Evolutionary conservation across 1,140 invertebrate species (phyloP), one percentile per base, ranked within the genome.

Genomic region (Drosophila sp.): DNA sequence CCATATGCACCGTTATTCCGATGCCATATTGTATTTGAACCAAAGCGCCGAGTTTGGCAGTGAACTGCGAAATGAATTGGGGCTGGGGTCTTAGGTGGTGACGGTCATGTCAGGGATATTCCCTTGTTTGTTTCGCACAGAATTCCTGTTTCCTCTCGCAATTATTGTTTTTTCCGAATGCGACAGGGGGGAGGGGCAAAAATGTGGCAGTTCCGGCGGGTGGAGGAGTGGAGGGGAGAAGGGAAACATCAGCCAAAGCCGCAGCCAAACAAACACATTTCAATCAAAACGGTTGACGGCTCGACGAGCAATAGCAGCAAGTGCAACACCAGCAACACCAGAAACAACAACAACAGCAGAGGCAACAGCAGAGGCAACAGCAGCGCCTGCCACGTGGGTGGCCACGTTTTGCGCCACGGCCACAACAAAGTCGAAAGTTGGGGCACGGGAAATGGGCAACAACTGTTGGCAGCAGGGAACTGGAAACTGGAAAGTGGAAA

Each of bases 181-280:
- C 14, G 27, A 7, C 14, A 7, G 13, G 27, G 27, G 27, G 27
- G 16, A 16, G 29, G 7, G 43, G n/a, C n/a, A n/a, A n/a, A n/a
- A n/a, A n/a, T n/a, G n/a, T n/a, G n/a, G n/a, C n/a, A n/a, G n/a
- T n/a, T n/a, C n/a, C 43, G 0, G 32, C 16, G 16, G 50, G 8
- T 1, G 4, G 14, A 7, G 14, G 13, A 7, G 7, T 13, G 25
- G 14, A n/a, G 38, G 7, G 43, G 11, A n/a, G 8, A 27, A 27
- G 32, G 13, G 36, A 11, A 29, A 46, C 56, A 65, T 21, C 38
- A 59, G 61, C 53, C 63, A 67, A 78, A 81, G 72, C 75, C 75
- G 67, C 78, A 82, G 83, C 76, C 78, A 82, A 87, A 89, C 83
- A 87, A 87, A 82, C 83, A 87, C 78, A 89, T 87, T 87, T 87